Evolutionary conservation across 2,888 invertebrate genomes (phyloP).

Genomic region (Agrotis exclamationis): DNA sequence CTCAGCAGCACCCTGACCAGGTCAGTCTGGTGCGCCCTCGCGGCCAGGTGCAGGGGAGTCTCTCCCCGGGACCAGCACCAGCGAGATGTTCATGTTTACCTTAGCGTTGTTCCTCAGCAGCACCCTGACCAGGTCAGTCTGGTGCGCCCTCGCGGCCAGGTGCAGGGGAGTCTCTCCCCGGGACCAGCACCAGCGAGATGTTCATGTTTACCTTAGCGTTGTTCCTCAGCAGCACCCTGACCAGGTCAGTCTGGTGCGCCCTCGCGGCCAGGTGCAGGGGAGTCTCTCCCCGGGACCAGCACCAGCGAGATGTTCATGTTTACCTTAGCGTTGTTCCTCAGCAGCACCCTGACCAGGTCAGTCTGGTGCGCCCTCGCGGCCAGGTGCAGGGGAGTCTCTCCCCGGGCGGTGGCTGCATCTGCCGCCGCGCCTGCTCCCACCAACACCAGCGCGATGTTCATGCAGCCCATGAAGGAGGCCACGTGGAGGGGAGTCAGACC

Average conservation of each 20-base stretch:
- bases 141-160: no score
- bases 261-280: no score
- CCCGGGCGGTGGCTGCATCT: conserved; percentile 98
- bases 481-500: conserved; percentile 99
- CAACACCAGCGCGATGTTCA: conserved; percentile 99
- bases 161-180: no score
- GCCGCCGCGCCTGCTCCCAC: conserved; percentile 98
- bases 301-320: conserved; percentile 64
- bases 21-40: conserved; percentile 99
- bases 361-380: conserved; percentile 99
- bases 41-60: conserved; percentile 98
- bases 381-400: conserved; percentile 98
- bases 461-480: conserved; percentile 99
- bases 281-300: no score
- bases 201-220: conserved; percentile 64
- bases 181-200: no score
- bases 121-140: no score
- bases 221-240: no score
- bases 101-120: no score
- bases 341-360: conserved; percentile 98
- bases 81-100: no score
- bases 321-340: conserved; percentile 97
- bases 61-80: conserved; percentile 93
- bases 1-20: conserved; percentile 98
- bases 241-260: no score